Percentiles rank a stretch among this genome's conserved stretches.
Conservation (phyloP, 2,797 vertebrate species). For the Melanotaenia trifasciata region DNA sequence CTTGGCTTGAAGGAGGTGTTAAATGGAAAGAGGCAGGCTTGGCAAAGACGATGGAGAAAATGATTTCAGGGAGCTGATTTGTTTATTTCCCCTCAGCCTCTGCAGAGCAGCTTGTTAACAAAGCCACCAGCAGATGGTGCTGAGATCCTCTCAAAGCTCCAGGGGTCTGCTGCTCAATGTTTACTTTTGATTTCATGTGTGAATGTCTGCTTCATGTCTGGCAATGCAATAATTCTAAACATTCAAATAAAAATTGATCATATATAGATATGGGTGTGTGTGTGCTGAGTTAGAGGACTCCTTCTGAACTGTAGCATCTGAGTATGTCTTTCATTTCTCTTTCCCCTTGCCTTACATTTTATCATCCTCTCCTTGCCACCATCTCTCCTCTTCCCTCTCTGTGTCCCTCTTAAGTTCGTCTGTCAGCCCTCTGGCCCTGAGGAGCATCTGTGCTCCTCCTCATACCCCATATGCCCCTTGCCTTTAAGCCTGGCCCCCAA, state of each 20-base stretch:
- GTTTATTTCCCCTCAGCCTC: conserved; percentile 56
- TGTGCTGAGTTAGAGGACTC: conserved; percentile 38
- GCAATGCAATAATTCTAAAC: conserved; percentile 4
- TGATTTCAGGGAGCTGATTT: conserved; percentile 64
- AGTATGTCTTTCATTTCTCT: conserved; percentile 33
- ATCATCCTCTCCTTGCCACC: conserved; percentile 15
- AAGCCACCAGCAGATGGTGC: conserved; percentile 76
- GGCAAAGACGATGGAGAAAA: conserved; percentile 65
- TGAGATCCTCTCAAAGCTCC: conserved; percentile 68
- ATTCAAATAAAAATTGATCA: neutral
- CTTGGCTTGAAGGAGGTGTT: conserved; percentile 64
- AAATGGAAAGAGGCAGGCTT: conserved; percentile 58
- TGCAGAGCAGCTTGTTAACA: conserved; percentile 44
- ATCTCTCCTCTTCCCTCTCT: conserved; percentile 37
- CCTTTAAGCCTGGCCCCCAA: conserved; percentile 72
- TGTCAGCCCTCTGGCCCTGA: conserved; percentile 67
- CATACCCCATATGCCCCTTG: conserved; percentile 77
- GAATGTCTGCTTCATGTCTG: conserved; percentile 17
- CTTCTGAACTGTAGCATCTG: conserved; percentile 53
- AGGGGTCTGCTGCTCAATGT: conserved; percentile 40
- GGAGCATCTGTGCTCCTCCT: conserved; percentile 78
- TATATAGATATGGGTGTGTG: neutral
- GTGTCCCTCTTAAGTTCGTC: conserved; percentile 65
- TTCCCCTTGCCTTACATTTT: neutral
- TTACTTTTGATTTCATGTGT: neutral